These are phyloP conservation scores for Caenorhabditis remanei DNA, from an alignment of 1,140 invertebrate genomes.

Conservation along the genomic window DNA sequence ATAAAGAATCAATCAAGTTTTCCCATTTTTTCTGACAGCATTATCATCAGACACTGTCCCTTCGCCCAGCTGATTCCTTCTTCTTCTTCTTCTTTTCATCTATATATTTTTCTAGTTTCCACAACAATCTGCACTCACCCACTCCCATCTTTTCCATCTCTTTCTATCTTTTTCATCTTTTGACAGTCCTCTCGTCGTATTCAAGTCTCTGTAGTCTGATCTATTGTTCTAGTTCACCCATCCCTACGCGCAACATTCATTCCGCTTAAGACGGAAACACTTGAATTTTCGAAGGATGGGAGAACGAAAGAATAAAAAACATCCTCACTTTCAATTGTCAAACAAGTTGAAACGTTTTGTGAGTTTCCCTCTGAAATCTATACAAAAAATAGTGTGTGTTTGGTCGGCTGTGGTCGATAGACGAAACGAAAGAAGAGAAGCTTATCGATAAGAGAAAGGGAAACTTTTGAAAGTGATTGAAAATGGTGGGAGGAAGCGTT, in stretches of 20 bases:
- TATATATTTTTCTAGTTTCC: slow-evolving; percentile 8
- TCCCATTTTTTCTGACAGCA: not conserved
- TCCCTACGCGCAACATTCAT: not conserved
- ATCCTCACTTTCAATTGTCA: no score
- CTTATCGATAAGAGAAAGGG: slow-evolving; percentile 49
- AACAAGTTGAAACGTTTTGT: not conserved
- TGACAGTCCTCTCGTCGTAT: not conserved
- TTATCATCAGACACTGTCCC: slow-evolving; percentile 2
- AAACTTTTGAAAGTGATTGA: slow-evolving; percentile 54
- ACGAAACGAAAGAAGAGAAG: slow-evolving; percentile 29
- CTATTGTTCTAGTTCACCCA: slow-evolving; percentile 30
- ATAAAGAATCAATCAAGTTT: slow-evolving; percentile 19
- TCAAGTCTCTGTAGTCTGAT: slow-evolving; percentile 33
- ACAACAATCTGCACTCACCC: slow-evolving; percentile 34
- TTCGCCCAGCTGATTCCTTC: slow-evolving; percentile 28
- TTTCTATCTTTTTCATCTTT: not conserved
- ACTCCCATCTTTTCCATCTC: not conserved
- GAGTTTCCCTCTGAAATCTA: not conserved
- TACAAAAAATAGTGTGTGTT: slow-evolving; percentile 28
- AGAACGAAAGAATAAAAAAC: not conserved
- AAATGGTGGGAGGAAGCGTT: not conserved
- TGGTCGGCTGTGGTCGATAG: slow-evolving; percentile 42
- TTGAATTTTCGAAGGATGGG: not conserved
- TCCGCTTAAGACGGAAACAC: no score
- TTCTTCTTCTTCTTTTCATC: not conserved